These are phyloP conservation scores for Hesperophylax magnus DNA, from an alignment of 1,140 invertebrate species.

Conservation along the genomic window DNA sequence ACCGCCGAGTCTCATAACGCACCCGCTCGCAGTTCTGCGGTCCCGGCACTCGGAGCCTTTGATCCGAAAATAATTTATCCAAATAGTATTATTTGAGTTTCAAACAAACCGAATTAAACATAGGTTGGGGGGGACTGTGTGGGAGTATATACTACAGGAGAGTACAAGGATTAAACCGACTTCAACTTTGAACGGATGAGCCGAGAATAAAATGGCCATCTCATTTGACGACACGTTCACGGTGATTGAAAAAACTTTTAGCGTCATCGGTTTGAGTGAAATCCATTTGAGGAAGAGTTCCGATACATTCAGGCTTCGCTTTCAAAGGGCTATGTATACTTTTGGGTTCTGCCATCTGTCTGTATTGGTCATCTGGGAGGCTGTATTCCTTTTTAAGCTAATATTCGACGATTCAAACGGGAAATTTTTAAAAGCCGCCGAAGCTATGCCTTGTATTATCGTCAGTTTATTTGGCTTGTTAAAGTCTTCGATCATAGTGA, in stretches of 20 bases:
- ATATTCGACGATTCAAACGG: constrained; percentile 19
- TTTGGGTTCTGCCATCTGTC: constrained; percentile 35
- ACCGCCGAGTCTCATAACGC: too few species aligned
- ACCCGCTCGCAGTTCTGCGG: too few species aligned
- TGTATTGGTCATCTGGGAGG: constrained; percentile 17
- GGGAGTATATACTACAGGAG: too few species aligned
- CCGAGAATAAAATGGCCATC: not conserved
- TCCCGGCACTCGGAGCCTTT: not conserved
- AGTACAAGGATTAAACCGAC: not conserved
- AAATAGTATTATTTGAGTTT: too few species aligned
- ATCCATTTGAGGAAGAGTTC: constrained; percentile 38
- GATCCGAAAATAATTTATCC: constrained; percentile 4
- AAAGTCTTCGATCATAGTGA: constrained; percentile 37
- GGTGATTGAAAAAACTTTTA: constrained; percentile 49
- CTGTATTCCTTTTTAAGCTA: not conserved
- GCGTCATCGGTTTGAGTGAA: constrained; percentile 36
- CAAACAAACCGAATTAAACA: too few species aligned
- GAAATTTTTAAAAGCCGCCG: constrained; percentile 35
- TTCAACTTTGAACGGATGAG: too few species aligned
- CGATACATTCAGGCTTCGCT: not conserved
- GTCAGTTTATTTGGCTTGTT: constrained; percentile 25
- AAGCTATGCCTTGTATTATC: constrained; percentile 47
- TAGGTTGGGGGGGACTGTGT: too few species aligned
- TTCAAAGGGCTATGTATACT: constrained; percentile 37
- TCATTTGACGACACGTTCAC: constrained; percentile 42